These are phyloP conservation scores for Melanargia galathea DNA, from an alignment of 2,888 invertebrate species.

Conservation along the genomic window DNA sequence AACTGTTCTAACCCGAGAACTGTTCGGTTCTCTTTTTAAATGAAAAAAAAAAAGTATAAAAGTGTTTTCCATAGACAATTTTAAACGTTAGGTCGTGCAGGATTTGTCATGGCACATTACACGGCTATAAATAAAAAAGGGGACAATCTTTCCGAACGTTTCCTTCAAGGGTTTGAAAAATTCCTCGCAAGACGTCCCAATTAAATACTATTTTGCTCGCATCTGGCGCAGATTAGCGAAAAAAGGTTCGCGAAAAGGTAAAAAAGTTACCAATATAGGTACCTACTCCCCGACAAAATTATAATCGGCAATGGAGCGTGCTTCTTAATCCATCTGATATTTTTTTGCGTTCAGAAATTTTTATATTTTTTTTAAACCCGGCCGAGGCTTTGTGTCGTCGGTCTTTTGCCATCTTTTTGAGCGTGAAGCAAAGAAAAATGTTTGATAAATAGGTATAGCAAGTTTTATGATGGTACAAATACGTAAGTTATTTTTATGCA, in stretches of 20 bases:
- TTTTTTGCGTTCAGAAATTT: constrained; percentile 49
- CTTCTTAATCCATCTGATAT: constrained; percentile 65
- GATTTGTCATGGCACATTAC: constrained; percentile 4
- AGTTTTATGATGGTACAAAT: constrained; percentile 21
- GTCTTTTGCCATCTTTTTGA: constrained; percentile 54
- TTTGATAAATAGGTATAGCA: constrained; percentile 33
- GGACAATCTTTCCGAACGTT: constrained; percentile 30
- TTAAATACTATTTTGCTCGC: constrained; percentile 69
- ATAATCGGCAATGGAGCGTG: constrained; percentile 77
- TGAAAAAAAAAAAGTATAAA: neutral
- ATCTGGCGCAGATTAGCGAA: constrained; percentile 62
- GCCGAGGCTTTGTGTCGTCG: constrained; percentile 54
- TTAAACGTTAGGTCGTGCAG: constrained; percentile 1
- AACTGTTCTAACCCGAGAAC: too few species aligned
- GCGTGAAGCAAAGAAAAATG: constrained; percentile 38
- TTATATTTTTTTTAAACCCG: constrained; percentile 38
- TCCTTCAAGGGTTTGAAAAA: constrained; percentile 48
- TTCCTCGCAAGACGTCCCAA: constrained; percentile 55
- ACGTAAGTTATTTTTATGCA: neutral
- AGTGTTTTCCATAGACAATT: neutral
- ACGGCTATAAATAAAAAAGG: constrained; percentile 12
- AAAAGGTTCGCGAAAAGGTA: constrained; percentile 48
- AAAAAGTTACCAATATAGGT: constrained; percentile 50
- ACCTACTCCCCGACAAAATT: constrained; percentile 54
- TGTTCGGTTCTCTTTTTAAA: neutral